Evolutionary conservation across 1,140 invertebrate genomes (phyloP).

Genomic region (Leptinotarsa lineolata): DNA sequence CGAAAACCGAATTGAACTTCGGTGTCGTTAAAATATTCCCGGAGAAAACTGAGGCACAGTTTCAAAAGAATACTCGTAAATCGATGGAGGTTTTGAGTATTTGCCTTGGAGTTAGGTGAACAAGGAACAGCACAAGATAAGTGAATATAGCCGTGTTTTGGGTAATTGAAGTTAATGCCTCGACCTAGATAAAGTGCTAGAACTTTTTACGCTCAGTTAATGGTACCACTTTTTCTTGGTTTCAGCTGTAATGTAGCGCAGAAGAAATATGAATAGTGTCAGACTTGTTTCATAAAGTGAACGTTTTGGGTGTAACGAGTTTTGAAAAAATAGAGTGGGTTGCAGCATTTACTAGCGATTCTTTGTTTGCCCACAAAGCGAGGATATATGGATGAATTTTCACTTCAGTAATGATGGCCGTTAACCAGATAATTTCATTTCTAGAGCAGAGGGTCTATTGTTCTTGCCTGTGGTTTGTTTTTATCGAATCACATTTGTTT

Average conservation of each 20-base stretch:
- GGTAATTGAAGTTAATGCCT: constrained; percentile 3
- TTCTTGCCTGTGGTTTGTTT: too few species aligned
- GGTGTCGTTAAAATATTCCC: too few species aligned
- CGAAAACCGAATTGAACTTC: too few species aligned
- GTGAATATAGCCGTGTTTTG: not conserved
- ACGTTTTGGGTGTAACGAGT: not conserved
- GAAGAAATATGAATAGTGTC: not conserved
- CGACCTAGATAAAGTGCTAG: constrained; percentile 2
- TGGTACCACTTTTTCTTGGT: constrained; percentile 2
- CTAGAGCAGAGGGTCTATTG: too few species aligned
- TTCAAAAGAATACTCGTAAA: not conserved
- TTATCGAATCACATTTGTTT: too few species aligned
- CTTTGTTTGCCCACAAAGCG: too few species aligned
- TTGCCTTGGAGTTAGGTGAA: not conserved
- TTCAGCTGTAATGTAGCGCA: not conserved
- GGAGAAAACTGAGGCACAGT: too few species aligned
- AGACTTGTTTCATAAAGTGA: not conserved
- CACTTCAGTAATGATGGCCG: too few species aligned
- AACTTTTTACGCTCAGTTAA: constrained; percentile 1
- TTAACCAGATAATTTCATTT: too few species aligned
- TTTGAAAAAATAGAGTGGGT: not conserved
- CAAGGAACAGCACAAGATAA: constrained; percentile 2
- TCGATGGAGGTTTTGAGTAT: not conserved
- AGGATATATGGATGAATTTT: too few species aligned
- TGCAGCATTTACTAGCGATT: too few species aligned